Evolutionary conservation across 1,140 invertebrate genomes (phyloP).

Genomic region (Drosophila pseudoobscura): DNA sequence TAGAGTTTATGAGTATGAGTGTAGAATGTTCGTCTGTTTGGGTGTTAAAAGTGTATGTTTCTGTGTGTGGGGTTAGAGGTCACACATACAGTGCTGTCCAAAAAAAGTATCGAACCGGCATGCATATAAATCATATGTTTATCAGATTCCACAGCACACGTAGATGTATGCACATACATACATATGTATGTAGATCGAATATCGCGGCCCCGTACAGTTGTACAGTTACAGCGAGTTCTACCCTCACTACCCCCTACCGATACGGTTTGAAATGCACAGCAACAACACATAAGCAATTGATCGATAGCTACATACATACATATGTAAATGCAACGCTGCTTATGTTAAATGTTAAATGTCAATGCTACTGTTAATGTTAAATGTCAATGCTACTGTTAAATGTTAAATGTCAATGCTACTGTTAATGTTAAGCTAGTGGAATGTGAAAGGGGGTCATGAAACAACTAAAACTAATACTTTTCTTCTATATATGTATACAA

Average conservation of each 20-base stretch:
- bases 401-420: background rate
- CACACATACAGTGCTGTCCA: constrained; percentile 13
- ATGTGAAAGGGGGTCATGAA: constrained; percentile 4
- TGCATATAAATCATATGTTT: background rate
- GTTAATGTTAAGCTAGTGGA: background rate
- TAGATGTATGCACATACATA: no score
- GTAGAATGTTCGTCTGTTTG: background rate
- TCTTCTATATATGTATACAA: constrained; percentile 5
- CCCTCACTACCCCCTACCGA: no score
- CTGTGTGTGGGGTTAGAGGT: constrained; percentile 1
- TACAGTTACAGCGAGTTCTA: no score
- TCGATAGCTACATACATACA: constrained; percentile 7
- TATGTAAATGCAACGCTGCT: background rate
- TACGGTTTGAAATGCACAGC: constrained; percentile 25
- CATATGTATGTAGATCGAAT: no score
- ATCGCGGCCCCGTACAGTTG: no score
- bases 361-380: background rate
- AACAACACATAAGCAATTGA: background rate
- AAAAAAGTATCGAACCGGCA: constrained; percentile 4
- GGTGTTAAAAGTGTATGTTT: background rate
- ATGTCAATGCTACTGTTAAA: background rate
- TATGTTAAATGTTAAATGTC: background rate
- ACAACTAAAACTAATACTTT: constrained; percentile 7
- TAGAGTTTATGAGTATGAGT: background rate
- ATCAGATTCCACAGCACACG: no score